phyloP scores from a whole-genome alignment of 2,113 vertebrate genomes.

The Odontesthes bonariensis region DNA sequence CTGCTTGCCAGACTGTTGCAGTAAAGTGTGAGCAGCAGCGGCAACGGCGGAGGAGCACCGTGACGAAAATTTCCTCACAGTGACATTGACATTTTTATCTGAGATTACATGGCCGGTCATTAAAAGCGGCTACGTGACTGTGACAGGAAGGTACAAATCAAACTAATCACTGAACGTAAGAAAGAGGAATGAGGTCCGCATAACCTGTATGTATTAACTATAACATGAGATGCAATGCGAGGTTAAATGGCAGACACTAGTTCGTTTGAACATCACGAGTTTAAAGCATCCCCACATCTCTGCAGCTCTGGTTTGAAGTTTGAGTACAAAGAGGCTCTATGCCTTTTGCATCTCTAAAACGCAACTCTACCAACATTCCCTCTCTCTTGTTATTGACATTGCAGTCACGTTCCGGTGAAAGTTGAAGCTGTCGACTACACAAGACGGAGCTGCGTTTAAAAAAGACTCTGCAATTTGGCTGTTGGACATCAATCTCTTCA shows the following conservation, averaged over 20 bases:
- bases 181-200: background rate
- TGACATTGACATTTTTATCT: slow-evolving; percentile 71
- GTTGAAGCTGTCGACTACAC: slow-evolving; percentile 76
- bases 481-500: slow-evolving; percentile 38
- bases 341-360: slow-evolving; percentile 70
- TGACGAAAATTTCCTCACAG: slow-evolving; percentile 39
- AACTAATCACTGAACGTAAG: background rate
- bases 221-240: slow-evolving; percentile 12
- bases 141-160: background rate
- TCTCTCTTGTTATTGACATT: slow-evolving; percentile 75
- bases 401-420: slow-evolving; percentile 83
- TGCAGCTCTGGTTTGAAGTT: slow-evolving; percentile 63
- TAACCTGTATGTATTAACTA: background rate
- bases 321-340: slow-evolving; percentile 76
- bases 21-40: slow-evolving; percentile 69
- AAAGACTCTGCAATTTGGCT: slow-evolving; percentile 33
- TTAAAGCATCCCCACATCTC: slow-evolving; percentile 28
- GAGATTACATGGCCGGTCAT: slow-evolving; percentile 36
- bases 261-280: slow-evolving; percentile 12
- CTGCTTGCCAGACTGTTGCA: slow-evolving; percentile 81
- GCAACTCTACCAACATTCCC: slow-evolving; percentile 64
- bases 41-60: slow-evolving; percentile 27
- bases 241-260: slow-evolving; percentile 1
- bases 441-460: slow-evolving; percentile 57
- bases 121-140: slow-evolving; percentile 3